Evolutionary conservation across 1,140 invertebrate species (phyloP).

Genomic region (Drosophila pectinifera): DNA sequence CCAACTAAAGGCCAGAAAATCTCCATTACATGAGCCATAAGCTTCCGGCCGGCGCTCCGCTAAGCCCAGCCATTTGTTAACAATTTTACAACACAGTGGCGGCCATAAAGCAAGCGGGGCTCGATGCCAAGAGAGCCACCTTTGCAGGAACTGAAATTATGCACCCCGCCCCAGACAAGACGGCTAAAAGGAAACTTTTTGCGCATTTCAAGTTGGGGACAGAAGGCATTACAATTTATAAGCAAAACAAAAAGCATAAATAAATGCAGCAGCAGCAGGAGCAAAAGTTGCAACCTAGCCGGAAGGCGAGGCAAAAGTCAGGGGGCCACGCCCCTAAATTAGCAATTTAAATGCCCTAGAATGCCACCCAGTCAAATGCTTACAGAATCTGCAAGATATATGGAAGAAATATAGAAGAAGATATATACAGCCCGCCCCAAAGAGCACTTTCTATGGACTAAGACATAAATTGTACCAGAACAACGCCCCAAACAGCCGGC

Average conservation of each 20-base stretch:
- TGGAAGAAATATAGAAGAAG: conserved; percentile 3
- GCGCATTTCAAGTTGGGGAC: conserved; percentile 53
- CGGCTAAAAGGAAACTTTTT: conserved; percentile 39
- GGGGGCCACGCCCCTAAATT: conserved; percentile 48
- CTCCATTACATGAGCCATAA: conserved; percentile 36
- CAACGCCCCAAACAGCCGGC: conserved; percentile 33
- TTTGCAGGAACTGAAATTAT: conserved; percentile 36
- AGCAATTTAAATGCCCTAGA: conserved; percentile 55
- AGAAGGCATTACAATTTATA: conserved; percentile 60
- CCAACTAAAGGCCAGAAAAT: conserved; percentile 36
- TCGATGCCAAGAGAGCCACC: conserved; percentile 27
- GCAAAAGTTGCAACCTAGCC: conserved; percentile 20
- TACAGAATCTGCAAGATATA: conserved; percentile 19
- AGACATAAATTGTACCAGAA: conserved; percentile 26
- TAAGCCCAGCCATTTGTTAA: conserved; percentile 39
- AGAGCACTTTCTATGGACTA: conserved; percentile 49
- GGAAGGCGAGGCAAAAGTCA: conserved; percentile 26
- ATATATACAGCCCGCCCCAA: conserved; percentile 13
- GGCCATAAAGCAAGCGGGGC: conserved; percentile 32
- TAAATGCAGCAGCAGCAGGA: conserved; percentile 44
- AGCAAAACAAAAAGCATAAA: conserved; percentile 58
- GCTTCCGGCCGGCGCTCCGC: conserved; percentile 14
- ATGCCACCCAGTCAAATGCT: conserved; percentile 30
- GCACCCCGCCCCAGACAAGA: conserved; percentile 32
- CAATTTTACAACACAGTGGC: conserved; percentile 42